These are phyloP conservation scores for Sarcophaga rosellei DNA, from an alignment of 2,888 invertebrate species.

Conservation along the genomic window DNA sequence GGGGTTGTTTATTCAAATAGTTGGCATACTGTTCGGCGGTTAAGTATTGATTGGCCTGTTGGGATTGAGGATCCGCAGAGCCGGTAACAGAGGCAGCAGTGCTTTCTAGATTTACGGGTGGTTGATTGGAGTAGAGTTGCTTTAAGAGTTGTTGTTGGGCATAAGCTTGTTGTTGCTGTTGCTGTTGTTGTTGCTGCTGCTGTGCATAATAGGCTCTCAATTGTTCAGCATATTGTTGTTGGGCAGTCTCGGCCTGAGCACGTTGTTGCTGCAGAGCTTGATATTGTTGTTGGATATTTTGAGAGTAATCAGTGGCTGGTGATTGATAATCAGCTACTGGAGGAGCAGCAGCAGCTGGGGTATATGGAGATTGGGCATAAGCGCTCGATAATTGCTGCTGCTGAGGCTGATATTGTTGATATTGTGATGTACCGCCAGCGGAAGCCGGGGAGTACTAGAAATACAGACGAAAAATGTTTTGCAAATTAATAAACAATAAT, in stretches of 20 bases:
- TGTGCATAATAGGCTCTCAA: slow-evolving; percentile 75
- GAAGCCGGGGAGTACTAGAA: too few relatives aligned
- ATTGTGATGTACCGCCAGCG: slow-evolving; percentile 9
- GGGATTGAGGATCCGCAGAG: slow-evolving; percentile 49
- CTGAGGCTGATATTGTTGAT: slow-evolving; percentile 58
- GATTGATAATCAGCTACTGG: slow-evolving; percentile 13
- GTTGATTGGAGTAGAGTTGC: slow-evolving; percentile 73
- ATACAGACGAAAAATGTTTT: too few relatives aligned
- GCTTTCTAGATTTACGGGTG: neutral
- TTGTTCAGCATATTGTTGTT: slow-evolving; percentile 71
- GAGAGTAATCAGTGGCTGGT: slow-evolving; percentile 66
- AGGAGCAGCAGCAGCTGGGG: slow-evolving; percentile 65
- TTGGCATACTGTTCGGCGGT: slow-evolving; percentile 77
- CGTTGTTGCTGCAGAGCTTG: slow-evolving; percentile 69
- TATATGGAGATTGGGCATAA: slow-evolving; percentile 66
- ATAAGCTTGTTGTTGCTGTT: slow-evolving; percentile 70
- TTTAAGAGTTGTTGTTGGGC: slow-evolving; percentile 72
- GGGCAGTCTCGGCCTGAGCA: slow-evolving; percentile 71
- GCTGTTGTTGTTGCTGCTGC: slow-evolving; percentile 74
- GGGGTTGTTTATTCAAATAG: slow-evolving; percentile 75
- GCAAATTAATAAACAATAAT: too few relatives aligned
- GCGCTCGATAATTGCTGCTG: slow-evolving; percentile 56
- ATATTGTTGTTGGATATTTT: slow-evolving; percentile 69
- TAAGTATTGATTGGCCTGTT: slow-evolving; percentile 76
- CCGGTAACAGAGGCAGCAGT: slow-evolving; percentile 56